A percentile compares a stretch with the other conserved stretches of the same genome.
Evolutionary conservation across 2,113 vertebrate species (phyloP).

Genomic region (Corydoras sp.): DNA sequence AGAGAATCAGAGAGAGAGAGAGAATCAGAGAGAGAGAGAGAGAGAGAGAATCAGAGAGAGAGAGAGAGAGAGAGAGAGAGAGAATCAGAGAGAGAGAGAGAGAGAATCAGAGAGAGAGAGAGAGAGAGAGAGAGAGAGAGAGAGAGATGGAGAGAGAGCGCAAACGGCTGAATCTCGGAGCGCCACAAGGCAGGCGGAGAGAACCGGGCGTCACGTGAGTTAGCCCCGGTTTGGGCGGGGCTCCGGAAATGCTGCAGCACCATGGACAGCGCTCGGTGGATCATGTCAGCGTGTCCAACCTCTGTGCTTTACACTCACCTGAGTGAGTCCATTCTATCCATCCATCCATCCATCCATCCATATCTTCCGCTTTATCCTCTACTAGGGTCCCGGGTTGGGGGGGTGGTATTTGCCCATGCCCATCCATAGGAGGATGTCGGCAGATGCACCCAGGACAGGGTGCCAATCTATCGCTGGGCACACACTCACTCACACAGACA

Average conservation of each 20-base stretch:
- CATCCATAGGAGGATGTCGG: too few species aligned
- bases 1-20: background rate
- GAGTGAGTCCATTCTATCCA: background rate
- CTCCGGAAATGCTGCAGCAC: conserved; percentile 6
- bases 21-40: background rate
- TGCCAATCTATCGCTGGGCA: too few species aligned
- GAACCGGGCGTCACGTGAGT: conserved; percentile 15
- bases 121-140: background rate
- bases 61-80: background rate
- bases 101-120: background rate
- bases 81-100: too few species aligned
- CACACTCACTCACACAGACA: too few species aligned
- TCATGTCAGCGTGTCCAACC: too few species aligned
- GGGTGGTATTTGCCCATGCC: too few species aligned
- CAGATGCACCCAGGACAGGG: too few species aligned
- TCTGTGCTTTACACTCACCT: too few species aligned
- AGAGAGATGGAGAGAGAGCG: background rate
- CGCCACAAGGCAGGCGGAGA: conserved; percentile 19
- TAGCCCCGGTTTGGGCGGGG: conserved; percentile 1
- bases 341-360: too few species aligned
- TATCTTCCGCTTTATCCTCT: too few species aligned
- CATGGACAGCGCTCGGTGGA: conserved; percentile 1
- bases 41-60: too few species aligned
- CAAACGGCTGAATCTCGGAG: background rate
- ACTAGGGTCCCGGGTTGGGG: too few species aligned